Evolutionary conservation across 1,140 invertebrate species (phyloP).

Genomic region (Bombus confusus): DNA sequence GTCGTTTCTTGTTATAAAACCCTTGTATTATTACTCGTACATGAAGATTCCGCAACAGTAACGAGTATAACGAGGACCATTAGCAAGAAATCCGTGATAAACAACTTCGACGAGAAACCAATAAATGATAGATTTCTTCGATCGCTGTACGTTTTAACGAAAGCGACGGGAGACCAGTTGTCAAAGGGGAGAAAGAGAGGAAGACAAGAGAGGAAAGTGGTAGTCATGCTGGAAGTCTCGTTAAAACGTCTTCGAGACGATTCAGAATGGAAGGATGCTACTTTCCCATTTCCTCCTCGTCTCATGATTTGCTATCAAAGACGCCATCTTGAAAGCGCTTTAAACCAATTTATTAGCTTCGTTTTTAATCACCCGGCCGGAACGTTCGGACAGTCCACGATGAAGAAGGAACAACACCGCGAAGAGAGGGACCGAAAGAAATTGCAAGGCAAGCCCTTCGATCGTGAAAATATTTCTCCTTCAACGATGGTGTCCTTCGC

Average conservation of each 20-base stretch:
- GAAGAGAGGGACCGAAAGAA: background rate
- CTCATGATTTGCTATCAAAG: conserved; percentile 24
- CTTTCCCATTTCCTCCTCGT: conserved; percentile 25
- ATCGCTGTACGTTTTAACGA: background rate
- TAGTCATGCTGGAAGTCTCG: conserved; percentile 19
- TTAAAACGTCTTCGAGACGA: conserved; percentile 37
- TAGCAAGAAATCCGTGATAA: background rate
- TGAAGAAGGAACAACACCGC: background rate
- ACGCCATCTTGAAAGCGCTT: conserved; percentile 51
- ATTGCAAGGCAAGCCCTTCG: conserved; percentile 18
- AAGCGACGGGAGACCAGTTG: background rate
- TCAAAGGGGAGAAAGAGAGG: background rate
- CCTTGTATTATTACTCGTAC: background rate
- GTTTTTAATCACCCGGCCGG: conserved; percentile 45
- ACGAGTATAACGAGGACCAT: background rate
- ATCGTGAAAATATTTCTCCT: conserved; percentile 36
- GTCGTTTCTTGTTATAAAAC: background rate
- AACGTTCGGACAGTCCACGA: background rate
- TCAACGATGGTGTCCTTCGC: background rate
- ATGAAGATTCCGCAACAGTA: background rate
- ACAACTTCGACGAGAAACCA: background rate
- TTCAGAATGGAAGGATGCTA: conserved; percentile 21
- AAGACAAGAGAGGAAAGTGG: background rate
- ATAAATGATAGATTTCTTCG: background rate
- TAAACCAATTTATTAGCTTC: conserved; percentile 55